Percentiles rank a stretch among this genome's conserved stretches.
These are phyloP conservation scores for chimpanzee (Pan troglodytes) DNA, from an alignment of 2,113 vertebrate genomes.

Conservation along the genomic window DNA sequence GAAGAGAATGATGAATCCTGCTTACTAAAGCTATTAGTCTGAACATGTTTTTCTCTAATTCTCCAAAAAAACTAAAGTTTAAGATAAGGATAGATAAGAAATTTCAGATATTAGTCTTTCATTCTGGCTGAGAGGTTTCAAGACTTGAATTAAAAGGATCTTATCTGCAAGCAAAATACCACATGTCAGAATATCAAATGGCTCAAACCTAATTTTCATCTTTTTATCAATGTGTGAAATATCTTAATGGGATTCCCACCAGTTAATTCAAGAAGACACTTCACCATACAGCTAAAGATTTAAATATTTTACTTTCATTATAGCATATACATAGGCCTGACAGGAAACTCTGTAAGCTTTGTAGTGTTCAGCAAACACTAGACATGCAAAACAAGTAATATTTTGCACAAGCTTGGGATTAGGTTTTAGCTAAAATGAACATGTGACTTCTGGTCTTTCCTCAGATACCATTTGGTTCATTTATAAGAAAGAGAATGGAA, in stretches of 20 bases:
- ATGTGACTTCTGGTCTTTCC: neutral
- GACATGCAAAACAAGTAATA: neutral
- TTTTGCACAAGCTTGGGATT: neutral
- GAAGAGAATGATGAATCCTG: neutral
- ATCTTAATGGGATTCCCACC: slow-evolving; percentile 32
- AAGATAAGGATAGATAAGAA: slow-evolving; percentile 7
- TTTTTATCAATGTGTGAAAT: slow-evolving; percentile 38
- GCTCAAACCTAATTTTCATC: slow-evolving; percentile 3
- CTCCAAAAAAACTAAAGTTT: neutral
- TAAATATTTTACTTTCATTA: slow-evolving; percentile 52
- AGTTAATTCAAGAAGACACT: slow-evolving; percentile 8
- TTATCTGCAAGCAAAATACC: slow-evolving; percentile 47
- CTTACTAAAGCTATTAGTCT: slow-evolving; percentile 17
- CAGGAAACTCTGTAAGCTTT: neutral
- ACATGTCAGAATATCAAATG: slow-evolving; percentile 25
- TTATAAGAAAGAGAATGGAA: neutral
- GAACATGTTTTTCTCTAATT: neutral
- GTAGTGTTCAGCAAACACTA: neutral
- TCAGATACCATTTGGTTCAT: neutral
- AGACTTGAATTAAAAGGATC: slow-evolving; percentile 49
- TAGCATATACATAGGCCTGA: neutral
- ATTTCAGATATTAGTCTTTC: slow-evolving; percentile 53
- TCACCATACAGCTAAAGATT: neutral
- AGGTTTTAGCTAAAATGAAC: neutral
- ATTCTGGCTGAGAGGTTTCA: slow-evolving; percentile 28